phyloP scores from a whole-genome alignment of 1,140 invertebrate genomes.

The Palaemon carinicauda region DNA sequence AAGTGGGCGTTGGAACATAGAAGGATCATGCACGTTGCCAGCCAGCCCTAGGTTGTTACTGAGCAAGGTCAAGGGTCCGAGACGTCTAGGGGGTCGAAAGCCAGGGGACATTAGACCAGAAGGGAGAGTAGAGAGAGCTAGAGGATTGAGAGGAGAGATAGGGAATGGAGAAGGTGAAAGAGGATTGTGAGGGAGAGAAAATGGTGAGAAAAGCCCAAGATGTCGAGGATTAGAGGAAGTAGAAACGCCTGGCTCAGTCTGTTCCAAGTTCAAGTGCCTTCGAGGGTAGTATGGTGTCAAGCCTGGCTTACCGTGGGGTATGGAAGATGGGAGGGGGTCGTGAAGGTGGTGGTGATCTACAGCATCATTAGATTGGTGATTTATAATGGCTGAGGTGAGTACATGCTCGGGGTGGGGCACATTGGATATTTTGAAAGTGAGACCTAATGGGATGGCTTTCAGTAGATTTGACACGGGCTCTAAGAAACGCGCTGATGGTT shows the following conservation, averaged over 20 bases:
- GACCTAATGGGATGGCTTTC: slow-evolving; percentile 19
- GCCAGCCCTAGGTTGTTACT: not conserved
- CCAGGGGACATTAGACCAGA: not conserved
- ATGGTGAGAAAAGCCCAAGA: not conserved
- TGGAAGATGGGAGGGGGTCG: not conserved
- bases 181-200: not conserved
- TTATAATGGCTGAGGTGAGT: no score
- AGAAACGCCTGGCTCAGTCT: no score
- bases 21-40: not conserved
- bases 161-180: not conserved
- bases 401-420: not conserved
- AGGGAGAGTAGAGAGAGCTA: not conserved
- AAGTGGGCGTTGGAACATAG: not conserved
- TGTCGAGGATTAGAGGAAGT: not conserved
- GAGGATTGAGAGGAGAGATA: not conserved
- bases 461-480: not conserved
- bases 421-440: slow-evolving; percentile 26
- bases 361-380: no score
- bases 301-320: not conserved
- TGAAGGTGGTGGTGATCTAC: not conserved
- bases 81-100: not conserved
- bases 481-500: slow-evolving; percentile 20
- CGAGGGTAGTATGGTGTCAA: not conserved
- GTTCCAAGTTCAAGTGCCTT: not conserved
- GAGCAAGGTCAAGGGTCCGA: no score